A percentile compares a stretch with the other conserved stretches of the same genome.
Evolutionary conservation across 2,113 vertebrate species (phyloP).

Genomic region (Amphilophus citrinellus): DNA sequence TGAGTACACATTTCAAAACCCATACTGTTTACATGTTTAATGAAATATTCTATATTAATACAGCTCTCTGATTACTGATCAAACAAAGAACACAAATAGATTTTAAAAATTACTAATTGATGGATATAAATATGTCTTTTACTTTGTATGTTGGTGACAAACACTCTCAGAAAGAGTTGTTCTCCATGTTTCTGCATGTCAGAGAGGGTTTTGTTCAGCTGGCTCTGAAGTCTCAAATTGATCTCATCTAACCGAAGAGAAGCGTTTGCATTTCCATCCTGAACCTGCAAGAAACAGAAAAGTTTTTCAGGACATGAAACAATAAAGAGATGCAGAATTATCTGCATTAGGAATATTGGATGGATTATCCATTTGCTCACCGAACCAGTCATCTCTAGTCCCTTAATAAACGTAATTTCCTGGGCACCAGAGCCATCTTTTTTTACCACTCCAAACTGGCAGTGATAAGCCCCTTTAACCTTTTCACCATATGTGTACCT

Average conservation of each 20-base stretch:
- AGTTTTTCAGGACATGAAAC: neutral
- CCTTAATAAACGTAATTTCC: conserved; percentile 72
- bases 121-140: conserved; percentile 36
- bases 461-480: conserved; percentile 83
- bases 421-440: neutral
- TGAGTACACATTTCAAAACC: too few species aligned
- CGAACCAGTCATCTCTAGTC: conserved; percentile 77
- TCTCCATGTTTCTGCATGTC: conserved; percentile 61
- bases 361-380: conserved; percentile 53
- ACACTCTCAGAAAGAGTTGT: conserved; percentile 78
- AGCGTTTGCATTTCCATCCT: conserved; percentile 54
- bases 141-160: conserved; percentile 87
- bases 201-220: neutral
- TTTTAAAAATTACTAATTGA: too few species aligned
- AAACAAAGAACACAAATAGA: too few species aligned
- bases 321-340: neutral
- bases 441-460: conserved; percentile 78
- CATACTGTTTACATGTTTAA: too few species aligned
- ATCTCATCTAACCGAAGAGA: conserved; percentile 42
- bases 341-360: neutral
- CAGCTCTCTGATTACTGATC: too few species aligned
- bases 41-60: too few species aligned
- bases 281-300: conserved; percentile 65
- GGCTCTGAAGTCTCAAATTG: conserved; percentile 46
- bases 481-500: conserved; percentile 86